phyloP scores from a whole-genome alignment of 2,113 vertebrate genomes.

The Noctilio leporinus region DNA sequence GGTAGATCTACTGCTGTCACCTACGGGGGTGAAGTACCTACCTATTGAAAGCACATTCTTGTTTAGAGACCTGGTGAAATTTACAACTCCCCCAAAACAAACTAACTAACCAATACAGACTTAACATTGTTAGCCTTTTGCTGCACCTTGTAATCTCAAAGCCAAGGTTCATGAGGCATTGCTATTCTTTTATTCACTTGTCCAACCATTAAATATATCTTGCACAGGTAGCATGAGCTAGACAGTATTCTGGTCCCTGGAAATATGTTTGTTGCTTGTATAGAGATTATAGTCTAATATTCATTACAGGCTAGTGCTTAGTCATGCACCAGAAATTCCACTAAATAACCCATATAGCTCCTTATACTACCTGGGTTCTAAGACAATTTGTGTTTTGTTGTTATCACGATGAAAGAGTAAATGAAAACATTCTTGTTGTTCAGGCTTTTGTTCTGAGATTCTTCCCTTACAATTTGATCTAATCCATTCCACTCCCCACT shows the following conservation, averaged over 20 bases:
- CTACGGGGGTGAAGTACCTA: rapidly evolving
- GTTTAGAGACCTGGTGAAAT: neutral
- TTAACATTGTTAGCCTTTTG: neutral
- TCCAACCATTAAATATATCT: neutral
- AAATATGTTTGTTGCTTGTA: neutral
- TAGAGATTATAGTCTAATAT: neutral
- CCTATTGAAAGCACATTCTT: neutral
- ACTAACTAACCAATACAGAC: neutral
- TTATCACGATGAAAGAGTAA: neutral
- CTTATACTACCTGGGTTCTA: neutral
- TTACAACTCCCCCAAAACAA: neutral
- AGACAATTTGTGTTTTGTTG: rapidly evolving
- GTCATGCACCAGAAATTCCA: neutral
- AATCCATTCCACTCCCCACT: neutral
- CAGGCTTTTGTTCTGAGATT: neutral
- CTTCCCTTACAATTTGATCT: neutral
- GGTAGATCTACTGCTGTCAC: neutral
- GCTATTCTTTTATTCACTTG: neutral
- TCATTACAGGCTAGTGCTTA: neutral
- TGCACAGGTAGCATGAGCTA: neutral
- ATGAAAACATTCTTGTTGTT: neutral
- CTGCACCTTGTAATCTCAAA: neutral
- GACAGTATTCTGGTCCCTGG: neutral
- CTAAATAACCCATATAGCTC: neutral
- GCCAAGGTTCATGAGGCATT: neutral